Conservation (phyloP, 1,140 invertebrate species). For the Thaumatotibia leucotreta region DNA sequence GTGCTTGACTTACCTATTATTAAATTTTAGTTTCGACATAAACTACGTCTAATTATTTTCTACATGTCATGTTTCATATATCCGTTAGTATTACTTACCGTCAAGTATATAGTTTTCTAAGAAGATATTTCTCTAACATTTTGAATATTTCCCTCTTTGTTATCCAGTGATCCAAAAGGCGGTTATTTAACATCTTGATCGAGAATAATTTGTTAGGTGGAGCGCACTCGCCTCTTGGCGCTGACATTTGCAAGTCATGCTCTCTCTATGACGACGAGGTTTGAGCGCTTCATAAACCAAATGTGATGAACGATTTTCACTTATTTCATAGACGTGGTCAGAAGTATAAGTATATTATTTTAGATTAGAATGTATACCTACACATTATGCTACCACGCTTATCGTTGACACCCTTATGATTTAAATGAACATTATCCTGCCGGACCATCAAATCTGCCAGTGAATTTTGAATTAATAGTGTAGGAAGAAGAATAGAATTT, state of each 20-base stretch:
- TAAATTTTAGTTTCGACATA: too few relatives aligned
- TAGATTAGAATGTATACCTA: background rate
- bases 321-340: background rate
- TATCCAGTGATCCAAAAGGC: slow-evolving; percentile 20
- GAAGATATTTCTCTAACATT: background rate
- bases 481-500: too few relatives aligned
- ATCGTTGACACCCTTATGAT: too few relatives aligned
- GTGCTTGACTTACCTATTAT: too few relatives aligned
- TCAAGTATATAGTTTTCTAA: too few relatives aligned
- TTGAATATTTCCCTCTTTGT: slow-evolving; percentile 4
- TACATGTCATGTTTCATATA: too few relatives aligned
- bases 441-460: too few relatives aligned
- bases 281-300: background rate
- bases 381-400: background rate
- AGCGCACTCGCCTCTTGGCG: slow-evolving; percentile 33
- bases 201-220: slow-evolving; percentile 18
- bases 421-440: too few relatives aligned
- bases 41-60: too few relatives aligned
- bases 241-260: slow-evolving; percentile 40
- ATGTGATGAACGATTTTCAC: background rate
- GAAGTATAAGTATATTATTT: background rate
- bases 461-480: too few relatives aligned
- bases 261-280: slow-evolving; percentile 22
- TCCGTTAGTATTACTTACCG: too few relatives aligned
- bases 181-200: slow-evolving; percentile 43